phyloP scores from a whole-genome alignment of 2,888 invertebrate genomes.

The Venusia cambrica region DNA sequence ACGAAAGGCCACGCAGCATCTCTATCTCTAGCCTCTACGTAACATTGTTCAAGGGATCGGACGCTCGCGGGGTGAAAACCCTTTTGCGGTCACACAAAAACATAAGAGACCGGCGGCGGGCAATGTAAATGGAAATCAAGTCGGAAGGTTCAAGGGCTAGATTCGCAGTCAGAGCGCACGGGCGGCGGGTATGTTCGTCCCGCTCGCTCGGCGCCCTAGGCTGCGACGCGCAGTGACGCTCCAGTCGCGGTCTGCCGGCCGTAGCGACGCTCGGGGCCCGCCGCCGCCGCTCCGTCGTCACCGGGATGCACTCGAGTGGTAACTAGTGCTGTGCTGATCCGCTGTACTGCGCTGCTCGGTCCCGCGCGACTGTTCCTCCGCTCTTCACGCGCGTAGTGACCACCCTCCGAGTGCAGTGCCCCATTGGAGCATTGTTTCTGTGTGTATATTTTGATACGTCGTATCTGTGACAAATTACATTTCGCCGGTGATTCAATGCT shows the following conservation, averaged over 20 bases:
- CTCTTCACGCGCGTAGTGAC: constrained; percentile 19
- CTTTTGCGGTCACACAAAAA: constrained; percentile 64
- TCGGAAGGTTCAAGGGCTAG: constrained; percentile 72
- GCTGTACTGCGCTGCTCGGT: constrained; percentile 47
- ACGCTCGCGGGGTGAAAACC: constrained; percentile 72
- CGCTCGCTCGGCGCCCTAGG: constrained; percentile 74
- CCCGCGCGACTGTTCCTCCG: constrained; percentile 29
- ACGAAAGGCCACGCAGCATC: constrained; percentile 72
- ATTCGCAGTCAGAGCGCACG: constrained; percentile 58
- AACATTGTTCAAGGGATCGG: constrained; percentile 55
- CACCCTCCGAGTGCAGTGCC: constrained; percentile 53
- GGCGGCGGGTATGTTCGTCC: constrained; percentile 64
- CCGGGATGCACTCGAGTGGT: constrained; percentile 56
- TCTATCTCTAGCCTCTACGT: constrained; percentile 72
- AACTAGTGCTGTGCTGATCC: constrained; percentile 15
- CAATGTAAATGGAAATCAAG: constrained; percentile 71
- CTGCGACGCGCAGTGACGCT: constrained; percentile 73
- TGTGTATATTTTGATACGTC: constrained; percentile 42
- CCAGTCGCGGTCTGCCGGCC: constrained; percentile 81
- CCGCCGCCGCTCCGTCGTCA: constrained; percentile 58
- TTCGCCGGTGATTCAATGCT: constrained; percentile 33
- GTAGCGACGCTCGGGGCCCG: constrained; percentile 78
- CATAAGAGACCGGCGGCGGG: constrained; percentile 56
- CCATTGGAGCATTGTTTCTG: constrained; percentile 59
- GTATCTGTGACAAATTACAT: constrained; percentile 39